A percentile compares a stretch with the other conserved stretches of the same genome.
These are phyloP conservation scores for Mormyrus hasselquistii DNA, from an alignment of 2,797 vertebrate species.

Conservation along the genomic window DNA sequence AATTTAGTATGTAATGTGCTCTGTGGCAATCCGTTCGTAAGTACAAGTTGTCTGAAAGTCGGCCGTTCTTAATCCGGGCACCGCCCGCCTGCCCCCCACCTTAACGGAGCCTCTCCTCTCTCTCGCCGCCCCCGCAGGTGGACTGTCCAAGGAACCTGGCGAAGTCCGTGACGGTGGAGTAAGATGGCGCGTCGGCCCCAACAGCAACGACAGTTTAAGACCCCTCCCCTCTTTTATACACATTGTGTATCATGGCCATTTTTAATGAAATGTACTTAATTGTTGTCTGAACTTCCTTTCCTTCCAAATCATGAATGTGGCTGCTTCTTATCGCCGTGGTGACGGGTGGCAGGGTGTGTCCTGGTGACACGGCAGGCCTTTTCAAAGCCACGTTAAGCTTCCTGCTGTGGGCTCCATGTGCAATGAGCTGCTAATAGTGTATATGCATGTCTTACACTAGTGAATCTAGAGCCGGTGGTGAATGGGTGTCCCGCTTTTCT, in stretches of 20 bases:
- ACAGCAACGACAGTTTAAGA: slow-evolving; percentile 27
- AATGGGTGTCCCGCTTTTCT: background rate
- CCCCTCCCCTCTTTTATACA: slow-evolving; percentile 34
- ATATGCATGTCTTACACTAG: background rate
- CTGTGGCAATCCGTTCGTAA: background rate
- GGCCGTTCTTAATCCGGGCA: background rate
- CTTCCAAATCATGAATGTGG: slow-evolving; percentile 29
- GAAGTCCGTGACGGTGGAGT: slow-evolving; percentile 97
- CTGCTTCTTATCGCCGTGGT: slow-evolving; percentile 26
- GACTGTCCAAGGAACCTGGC: slow-evolving; percentile 98
- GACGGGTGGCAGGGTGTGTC: slow-evolving; percentile 43
- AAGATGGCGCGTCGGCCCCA: slow-evolving; percentile 38
- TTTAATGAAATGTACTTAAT: slow-evolving; percentile 37
- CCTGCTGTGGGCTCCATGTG: slow-evolving; percentile 9
- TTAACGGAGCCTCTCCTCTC: background rate
- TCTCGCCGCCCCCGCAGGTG: slow-evolving; percentile 66
- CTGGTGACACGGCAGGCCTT: slow-evolving; percentile 21
- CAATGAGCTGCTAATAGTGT: slow-evolving; percentile 6
- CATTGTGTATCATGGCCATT: slow-evolving; percentile 36
- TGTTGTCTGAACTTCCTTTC: slow-evolving; percentile 26
- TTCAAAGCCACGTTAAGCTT: background rate
- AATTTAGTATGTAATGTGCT: background rate
- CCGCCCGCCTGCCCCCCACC: background rate
- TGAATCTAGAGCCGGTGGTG: background rate
- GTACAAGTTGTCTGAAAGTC: background rate